These are phyloP conservation scores for Diarsia brunnea DNA, from an alignment of 2,888 invertebrate species.

Conservation along the genomic window DNA sequence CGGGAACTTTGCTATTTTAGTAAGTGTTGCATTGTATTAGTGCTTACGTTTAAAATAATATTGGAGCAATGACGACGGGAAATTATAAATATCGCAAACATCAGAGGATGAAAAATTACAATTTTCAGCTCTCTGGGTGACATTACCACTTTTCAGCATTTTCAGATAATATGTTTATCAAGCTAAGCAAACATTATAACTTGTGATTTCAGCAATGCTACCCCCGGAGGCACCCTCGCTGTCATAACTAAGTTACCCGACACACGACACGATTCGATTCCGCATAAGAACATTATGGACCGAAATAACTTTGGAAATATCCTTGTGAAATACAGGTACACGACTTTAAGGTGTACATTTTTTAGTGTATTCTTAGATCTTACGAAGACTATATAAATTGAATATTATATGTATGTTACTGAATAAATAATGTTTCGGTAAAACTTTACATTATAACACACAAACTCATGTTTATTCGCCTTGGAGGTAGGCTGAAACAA, in stretches of 20 bases:
- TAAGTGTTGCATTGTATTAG: slow-evolving; percentile 28
- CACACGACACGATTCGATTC: slow-evolving; percentile 5
- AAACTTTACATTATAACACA: not conserved
- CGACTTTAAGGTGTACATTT: not conserved
- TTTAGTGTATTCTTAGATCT: not conserved
- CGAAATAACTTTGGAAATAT: slow-evolving; percentile 21
- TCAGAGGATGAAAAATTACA: not conserved
- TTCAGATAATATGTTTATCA: not conserved
- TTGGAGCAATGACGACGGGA: slow-evolving; percentile 1
- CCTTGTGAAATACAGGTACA: not conserved
- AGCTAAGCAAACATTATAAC: not conserved
- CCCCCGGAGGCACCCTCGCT: not conserved
- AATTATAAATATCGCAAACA: not conserved
- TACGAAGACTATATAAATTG: not conserved
- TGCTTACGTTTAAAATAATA: slow-evolving; percentile 7
- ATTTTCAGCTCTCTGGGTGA: not conserved
- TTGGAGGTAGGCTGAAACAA: not conserved
- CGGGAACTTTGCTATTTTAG: slow-evolving; percentile 40
- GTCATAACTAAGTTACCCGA: slow-evolving; percentile 25
- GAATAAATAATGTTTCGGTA: not conserved
- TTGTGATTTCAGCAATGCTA: slow-evolving; percentile 5
- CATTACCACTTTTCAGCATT: not conserved
- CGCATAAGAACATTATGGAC: slow-evolving; percentile 27
- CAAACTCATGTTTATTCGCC: not conserved
- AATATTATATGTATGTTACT: not conserved